Evolutionary conservation across 1,140 invertebrate genomes (phyloP), one percentile per base, ranked within the genome.

Genomic region (Nautilus pompilius): DNA sequence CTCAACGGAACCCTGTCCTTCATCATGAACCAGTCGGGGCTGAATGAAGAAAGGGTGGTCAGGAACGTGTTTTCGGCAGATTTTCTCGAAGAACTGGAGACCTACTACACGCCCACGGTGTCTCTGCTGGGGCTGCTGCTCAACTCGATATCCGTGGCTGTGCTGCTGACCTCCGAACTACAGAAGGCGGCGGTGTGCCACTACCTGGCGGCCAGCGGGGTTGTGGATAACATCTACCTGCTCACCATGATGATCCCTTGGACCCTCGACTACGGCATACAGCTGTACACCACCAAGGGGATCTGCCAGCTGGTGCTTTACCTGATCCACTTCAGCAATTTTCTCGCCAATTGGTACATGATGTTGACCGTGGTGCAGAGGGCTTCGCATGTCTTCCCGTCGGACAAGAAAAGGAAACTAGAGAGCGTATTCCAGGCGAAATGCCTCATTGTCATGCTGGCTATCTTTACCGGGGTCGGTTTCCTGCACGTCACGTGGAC

Each of bases 241-340:
- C 5, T 65, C 5, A 62, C 54, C 26, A 51, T 62, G 17, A 30
- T 65, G 5, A 61, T 69, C 3, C 13, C 60, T 20, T 71, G 70
- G 70, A 41, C 58, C 15, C 64, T 67, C 0, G 13, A 41, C 3
- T 55, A 60, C n/a, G 58, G 65, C 1, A 48, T 54, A 28, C 54
- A 62, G 15, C 24, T 72, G 24, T 67, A 67, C 55, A 65, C 58
- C 56, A 67, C 36, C 5, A 66, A 63, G n/a, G 70, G 70, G 5
- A 53, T 69, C 8, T 72, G 70, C 32, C 70, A 72, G 55, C 30
- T 72, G 2, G 68, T 67, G 3, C 59, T 59, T 4, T 72, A 69
- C 49, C 13, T 53, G 22, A 58, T 62, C 3, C 56, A 62, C 48
- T 51, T 69, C 49, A 64, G 65, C 22, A 66, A 55, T 28, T 71